Conservation (phyloP, 2,113 vertebrate genomes). For the Trochalopteron elliotii region DNA sequence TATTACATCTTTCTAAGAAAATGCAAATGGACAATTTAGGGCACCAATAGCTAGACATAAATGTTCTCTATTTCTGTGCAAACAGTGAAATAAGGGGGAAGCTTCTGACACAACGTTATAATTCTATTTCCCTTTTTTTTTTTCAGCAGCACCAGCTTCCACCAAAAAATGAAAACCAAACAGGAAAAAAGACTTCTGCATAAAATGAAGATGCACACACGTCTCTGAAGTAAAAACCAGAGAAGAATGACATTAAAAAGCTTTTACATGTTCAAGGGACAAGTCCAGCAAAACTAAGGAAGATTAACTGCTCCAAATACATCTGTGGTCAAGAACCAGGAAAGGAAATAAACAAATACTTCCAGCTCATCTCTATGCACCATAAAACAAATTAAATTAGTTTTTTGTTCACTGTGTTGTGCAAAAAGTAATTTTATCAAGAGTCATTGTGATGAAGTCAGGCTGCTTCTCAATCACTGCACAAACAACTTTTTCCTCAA, state of each 20-base stretch:
- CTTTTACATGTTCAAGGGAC: neutral
- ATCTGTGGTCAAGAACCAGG: neutral
- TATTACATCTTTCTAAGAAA: neutral
- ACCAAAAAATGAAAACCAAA: neutral
- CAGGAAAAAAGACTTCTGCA: neutral
- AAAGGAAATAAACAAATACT: conserved; percentile 17
- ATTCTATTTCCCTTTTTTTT: neutral
- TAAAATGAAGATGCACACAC: neutral
- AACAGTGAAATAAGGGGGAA: neutral
- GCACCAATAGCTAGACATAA: neutral
- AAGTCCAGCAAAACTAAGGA: neutral
- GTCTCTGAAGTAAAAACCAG: neutral
- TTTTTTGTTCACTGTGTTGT: conserved; percentile 40
- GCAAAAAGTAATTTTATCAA: conserved; percentile 42
- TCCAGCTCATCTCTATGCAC: conserved; percentile 45
- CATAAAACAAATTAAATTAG: conserved; percentile 57
- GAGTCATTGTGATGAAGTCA: conserved; percentile 12
- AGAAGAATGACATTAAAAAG: neutral
- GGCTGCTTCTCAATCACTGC: conserved; percentile 16
- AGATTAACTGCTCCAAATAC: neutral
- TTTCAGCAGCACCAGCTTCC: neutral
- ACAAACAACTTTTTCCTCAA: neutral
- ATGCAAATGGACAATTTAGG: neutral
- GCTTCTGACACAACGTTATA: neutral
- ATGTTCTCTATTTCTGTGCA: neutral